Percentiles rank a stretch among this genome's conserved stretches.
Conservation (phyloP, 1,140 invertebrate species). For the Cherax destructor region DNA sequence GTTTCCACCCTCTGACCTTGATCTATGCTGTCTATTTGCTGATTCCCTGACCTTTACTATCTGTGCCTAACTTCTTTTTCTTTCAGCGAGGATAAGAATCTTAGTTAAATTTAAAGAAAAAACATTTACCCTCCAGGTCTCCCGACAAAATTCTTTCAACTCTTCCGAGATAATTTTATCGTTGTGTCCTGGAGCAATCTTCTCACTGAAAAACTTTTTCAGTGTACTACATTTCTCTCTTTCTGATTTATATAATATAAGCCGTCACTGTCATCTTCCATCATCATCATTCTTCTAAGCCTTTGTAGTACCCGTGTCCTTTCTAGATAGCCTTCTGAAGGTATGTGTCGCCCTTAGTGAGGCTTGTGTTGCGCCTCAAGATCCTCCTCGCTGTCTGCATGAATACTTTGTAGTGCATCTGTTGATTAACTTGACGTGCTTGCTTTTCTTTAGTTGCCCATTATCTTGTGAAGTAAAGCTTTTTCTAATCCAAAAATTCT, state of each 20-base stretch:
- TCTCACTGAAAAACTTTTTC: no score
- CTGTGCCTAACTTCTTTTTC: no score
- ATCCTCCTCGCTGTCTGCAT: background rate
- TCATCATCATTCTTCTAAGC: background rate
- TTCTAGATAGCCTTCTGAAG: no score
- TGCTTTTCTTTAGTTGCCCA: background rate
- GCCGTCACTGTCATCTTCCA: background rate
- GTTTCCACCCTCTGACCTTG: no score
- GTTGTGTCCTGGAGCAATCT: no score
- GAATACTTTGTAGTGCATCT: background rate
- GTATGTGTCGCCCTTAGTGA: background rate
- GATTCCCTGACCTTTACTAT: no score
- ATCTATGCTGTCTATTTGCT: no score
- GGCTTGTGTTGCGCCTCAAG: background rate
- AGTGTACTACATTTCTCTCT: background rate
- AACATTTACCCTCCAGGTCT: no score
- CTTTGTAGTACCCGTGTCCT: background rate
- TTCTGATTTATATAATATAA: background rate
- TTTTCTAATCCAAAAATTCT: background rate
- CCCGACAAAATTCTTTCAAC: no score
- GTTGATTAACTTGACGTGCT: background rate
- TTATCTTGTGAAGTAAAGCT: background rate
- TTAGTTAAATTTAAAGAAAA: no score
- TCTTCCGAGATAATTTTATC: no score
- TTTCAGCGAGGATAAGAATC: no score